Conservation (phyloP, 2,113 vertebrate species). For the Acrocephalus kingi region DNA sequence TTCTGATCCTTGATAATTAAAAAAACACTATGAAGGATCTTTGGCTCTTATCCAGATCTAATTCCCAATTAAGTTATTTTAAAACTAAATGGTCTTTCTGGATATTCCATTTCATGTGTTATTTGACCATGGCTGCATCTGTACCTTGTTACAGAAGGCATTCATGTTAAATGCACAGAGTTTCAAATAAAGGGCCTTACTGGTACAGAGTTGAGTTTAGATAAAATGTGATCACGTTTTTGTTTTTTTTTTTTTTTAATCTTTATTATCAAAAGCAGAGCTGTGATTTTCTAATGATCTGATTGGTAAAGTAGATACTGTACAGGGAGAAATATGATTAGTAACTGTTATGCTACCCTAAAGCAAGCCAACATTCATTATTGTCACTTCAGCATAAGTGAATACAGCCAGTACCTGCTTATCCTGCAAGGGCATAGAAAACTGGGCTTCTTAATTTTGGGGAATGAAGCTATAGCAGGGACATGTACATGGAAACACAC, state of each 20-base stretch:
- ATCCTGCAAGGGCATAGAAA: background rate
- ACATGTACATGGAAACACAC: background rate
- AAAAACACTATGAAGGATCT: background rate
- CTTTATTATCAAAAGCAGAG: background rate
- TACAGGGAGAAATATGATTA: background rate
- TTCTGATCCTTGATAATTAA: background rate
- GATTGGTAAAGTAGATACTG: background rate
- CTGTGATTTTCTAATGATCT: background rate
- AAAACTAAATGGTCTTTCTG: background rate
- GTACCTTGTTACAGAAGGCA: background rate
- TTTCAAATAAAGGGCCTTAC: conserved; percentile 32
- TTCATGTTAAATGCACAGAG: background rate
- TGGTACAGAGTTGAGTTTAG: background rate
- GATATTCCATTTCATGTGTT: background rate
- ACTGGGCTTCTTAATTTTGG: background rate
- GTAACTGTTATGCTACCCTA: background rate
- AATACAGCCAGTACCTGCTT: background rate
- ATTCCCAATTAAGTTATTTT: background rate
- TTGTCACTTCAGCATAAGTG: background rate
- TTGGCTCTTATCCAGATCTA: background rate
- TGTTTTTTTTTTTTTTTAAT: background rate
- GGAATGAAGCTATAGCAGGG: background rate
- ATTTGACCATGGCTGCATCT: background rate
- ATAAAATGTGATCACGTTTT: background rate
- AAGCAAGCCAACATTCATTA: background rate